Conservation (phyloP, 2,888 invertebrate genomes). For the Drosophila mayaguana region DNA sequence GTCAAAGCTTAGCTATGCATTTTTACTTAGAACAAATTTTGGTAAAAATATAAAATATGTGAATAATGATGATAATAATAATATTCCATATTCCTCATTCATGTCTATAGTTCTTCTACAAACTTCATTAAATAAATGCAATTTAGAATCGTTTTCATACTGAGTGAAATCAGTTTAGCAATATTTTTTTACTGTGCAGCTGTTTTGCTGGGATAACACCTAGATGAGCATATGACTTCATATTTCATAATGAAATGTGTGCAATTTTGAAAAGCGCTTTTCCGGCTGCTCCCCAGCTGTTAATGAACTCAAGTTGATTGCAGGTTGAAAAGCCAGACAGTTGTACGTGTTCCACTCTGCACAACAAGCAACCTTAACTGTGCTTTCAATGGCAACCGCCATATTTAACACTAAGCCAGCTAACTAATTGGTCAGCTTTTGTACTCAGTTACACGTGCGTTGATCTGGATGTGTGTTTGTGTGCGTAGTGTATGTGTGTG, state of each 20-base stretch:
- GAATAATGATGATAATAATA: no score
- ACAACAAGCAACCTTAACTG: slow-evolving; percentile 27
- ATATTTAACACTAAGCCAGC: slow-evolving; percentile 38
- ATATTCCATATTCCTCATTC: no score
- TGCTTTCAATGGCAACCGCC: slow-evolving; percentile 37
- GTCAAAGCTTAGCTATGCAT: no score
- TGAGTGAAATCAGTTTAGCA: not conserved
- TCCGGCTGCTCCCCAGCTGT: slow-evolving; percentile 40
- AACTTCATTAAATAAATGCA: no score
- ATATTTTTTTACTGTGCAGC: not conserved
- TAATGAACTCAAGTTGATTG: slow-evolving; percentile 66
- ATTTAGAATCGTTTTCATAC: no score
- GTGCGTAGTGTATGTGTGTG: not conserved
- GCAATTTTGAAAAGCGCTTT: slow-evolving; percentile 37
- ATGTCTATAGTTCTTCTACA: no score
- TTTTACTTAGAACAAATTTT: no score
- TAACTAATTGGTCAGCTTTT: slow-evolving; percentile 56
- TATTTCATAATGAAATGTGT: slow-evolving; percentile 35
- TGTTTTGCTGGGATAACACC: slow-evolving; percentile 6
- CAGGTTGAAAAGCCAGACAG: slow-evolving; percentile 23
- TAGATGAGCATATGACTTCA: slow-evolving; percentile 26
- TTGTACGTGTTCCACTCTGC: slow-evolving; percentile 19
- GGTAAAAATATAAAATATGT: no score
- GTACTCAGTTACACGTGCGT: slow-evolving; percentile 10
- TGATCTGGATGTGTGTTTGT: not conserved